Percentiles rank a stretch among this genome's conserved stretches.
phyloP scores from a whole-genome alignment of 1,140 invertebrate species.

The Microplitis mediator region DNA sequence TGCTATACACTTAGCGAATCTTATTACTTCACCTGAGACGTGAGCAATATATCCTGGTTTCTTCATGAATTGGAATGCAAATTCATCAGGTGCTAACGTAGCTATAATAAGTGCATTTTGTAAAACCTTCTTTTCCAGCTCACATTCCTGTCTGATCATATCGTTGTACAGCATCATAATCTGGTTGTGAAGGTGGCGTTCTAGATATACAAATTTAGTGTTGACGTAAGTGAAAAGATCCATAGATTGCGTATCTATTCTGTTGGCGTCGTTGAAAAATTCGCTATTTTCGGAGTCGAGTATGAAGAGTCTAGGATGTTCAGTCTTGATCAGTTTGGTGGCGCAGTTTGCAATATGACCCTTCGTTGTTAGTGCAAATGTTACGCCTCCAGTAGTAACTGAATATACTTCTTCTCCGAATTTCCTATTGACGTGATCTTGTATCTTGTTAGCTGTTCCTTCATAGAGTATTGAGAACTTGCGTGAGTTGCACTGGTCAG shows the following conservation, averaged over 20 bases:
- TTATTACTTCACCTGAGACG: slow-evolving; percentile 35
- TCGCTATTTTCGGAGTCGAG: background rate
- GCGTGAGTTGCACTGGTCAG: too few relatives aligned
- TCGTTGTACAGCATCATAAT: background rate
- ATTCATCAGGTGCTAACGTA: slow-evolving; percentile 30
- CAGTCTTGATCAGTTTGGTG: slow-evolving; percentile 3
- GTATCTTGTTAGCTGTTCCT: too few relatives aligned
- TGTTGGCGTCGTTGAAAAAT: background rate
- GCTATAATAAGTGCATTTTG: slow-evolving; percentile 16
- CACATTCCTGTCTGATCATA: slow-evolving; percentile 21
- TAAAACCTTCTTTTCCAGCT: slow-evolving; percentile 26
- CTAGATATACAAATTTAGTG: background rate
- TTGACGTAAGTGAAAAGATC: slow-evolving; percentile 11
- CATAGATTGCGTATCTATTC: background rate
- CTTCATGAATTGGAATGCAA: slow-evolving; percentile 37
- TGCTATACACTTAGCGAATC: slow-evolving; percentile 36
- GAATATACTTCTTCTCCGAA: too few relatives aligned
- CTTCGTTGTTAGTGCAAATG: slow-evolving; percentile 17
- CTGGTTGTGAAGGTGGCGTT: background rate
- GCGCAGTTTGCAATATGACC: background rate
- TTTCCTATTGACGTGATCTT: too few relatives aligned
- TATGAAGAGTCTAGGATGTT: background rate
- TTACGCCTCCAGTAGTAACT: too few relatives aligned
- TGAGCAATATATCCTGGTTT: slow-evolving; percentile 35
- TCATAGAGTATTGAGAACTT: too few relatives aligned